These are phyloP conservation scores for Hydractinia echinata DNA, from an alignment of 30 jellyfish, hydroid and myxozoan species.

Conservation along the genomic window DNA sequence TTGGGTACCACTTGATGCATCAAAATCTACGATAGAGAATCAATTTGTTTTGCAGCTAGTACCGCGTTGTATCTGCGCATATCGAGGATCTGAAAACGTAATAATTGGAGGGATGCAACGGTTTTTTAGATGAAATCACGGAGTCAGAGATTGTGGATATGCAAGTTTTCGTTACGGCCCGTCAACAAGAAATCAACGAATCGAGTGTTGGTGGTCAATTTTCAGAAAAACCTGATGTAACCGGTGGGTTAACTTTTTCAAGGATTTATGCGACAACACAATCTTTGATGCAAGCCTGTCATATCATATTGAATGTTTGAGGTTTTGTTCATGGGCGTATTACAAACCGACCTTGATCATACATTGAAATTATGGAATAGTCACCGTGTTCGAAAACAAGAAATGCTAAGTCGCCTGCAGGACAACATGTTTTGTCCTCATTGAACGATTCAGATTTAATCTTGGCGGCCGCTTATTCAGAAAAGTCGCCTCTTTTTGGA, in stretches of 20 bases:
- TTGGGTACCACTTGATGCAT: slow-evolving; percentile 40
- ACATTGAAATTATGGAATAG: not conserved
- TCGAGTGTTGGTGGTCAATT: slow-evolving; percentile 45
- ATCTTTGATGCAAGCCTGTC: not conserved
- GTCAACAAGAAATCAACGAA: slow-evolving; percentile 31
- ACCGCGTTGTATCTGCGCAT: slow-evolving; percentile 29
- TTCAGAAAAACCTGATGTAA: slow-evolving; percentile 17
- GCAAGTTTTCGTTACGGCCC: slow-evolving; percentile 29
- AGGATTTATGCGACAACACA: slow-evolving; percentile 26
- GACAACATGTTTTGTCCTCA: not conserved
- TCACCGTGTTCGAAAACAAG: not conserved
- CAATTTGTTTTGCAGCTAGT: slow-evolving; percentile 18
- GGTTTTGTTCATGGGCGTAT: slow-evolving; percentile 9
- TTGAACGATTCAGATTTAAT: no score
- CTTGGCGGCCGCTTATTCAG: no score
- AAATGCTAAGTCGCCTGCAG: slow-evolving; percentile 14
- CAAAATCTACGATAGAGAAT: slow-evolving; percentile 30
- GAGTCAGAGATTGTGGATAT: not conserved
- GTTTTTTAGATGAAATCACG: slow-evolving; percentile 21
- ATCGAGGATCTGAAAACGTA: slow-evolving; percentile 39
- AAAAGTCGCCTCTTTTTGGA: no score
- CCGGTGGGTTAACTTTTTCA: slow-evolving; percentile 38
- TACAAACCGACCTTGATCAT: not conserved
- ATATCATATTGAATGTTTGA: not conserved
- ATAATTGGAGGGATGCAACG: slow-evolving; percentile 40